A percentile compares a stretch with the other conserved stretches of the same genome.
phyloP scores from a whole-genome alignment of 1,140 invertebrate species.

The Scaptomyza graminum region DNA sequence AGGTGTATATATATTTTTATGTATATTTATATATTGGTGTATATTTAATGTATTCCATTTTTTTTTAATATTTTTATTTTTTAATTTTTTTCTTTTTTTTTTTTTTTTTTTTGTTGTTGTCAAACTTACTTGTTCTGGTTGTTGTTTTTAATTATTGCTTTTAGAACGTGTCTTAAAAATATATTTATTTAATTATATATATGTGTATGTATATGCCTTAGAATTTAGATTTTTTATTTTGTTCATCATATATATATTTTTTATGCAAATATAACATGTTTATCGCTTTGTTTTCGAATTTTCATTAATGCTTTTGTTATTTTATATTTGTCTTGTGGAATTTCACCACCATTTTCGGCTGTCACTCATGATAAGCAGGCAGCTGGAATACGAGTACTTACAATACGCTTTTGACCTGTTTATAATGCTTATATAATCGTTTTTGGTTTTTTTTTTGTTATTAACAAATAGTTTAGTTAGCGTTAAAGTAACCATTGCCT shows the following conservation, averaged over 20 bases:
- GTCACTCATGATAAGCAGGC: conserved; percentile 14
- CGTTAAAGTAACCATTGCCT: conserved; percentile 51
- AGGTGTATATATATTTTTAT: conserved; percentile 61
- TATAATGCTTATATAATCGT: conserved; percentile 11
- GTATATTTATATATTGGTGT: conserved; percentile 81
- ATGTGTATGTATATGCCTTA: conserved; percentile 60
- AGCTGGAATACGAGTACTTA: conserved; percentile 55
- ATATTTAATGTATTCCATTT: conserved; percentile 74
- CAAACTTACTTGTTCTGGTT: conserved; percentile 57
- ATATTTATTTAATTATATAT: conserved; percentile 72
- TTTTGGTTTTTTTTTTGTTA: conserved; percentile 3
- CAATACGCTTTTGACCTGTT: conserved; percentile 15
- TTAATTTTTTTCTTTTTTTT: conserved; percentile 13
- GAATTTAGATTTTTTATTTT: conserved; percentile 8
- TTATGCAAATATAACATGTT: conserved; percentile 75
- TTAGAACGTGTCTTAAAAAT: conserved; percentile 82
- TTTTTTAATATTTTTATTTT: conserved; percentile 11
- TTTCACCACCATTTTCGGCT: conserved; percentile 1
- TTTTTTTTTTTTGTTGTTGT: conserved; percentile 16
- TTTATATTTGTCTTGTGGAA: neutral
- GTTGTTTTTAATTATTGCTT: conserved; percentile 81
- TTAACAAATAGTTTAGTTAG: conserved; percentile 52
- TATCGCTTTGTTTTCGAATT: conserved; percentile 26
- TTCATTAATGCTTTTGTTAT: neutral
- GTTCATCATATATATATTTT: conserved; percentile 42